These are phyloP conservation scores for Glaucopsyche alexis DNA, from an alignment of 2,888 invertebrate genomes.

Conservation along the genomic window DNA sequence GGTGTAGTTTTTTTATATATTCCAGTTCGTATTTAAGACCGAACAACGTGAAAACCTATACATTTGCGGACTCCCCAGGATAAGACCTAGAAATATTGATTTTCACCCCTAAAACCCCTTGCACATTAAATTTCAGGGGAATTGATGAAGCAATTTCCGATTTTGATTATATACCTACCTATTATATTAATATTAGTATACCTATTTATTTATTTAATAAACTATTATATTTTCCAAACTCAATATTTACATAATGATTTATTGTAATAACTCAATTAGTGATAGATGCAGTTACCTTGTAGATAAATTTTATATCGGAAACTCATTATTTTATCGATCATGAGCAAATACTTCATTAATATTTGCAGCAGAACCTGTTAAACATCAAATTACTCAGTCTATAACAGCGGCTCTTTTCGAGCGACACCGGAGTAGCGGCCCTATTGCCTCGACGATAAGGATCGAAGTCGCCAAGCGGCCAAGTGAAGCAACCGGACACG, in stretches of 20 bases:
- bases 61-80: too few species aligned
- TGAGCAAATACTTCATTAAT: constrained; percentile 7
- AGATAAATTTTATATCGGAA: not conserved
- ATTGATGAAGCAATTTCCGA: too few species aligned
- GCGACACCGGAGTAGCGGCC: not conserved
- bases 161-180: too few species aligned
- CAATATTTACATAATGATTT: not conserved
- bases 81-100: too few species aligned
- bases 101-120: too few species aligned
- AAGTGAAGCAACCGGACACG: not conserved
- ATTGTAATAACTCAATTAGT: not conserved
- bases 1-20: too few species aligned
- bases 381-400: not conserved
- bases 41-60: too few species aligned
- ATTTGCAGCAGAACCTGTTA: not conserved
- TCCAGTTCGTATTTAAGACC: too few species aligned
- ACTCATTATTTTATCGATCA: constrained; percentile 2
- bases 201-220: not conserved
- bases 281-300: not conserved
- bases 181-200: too few species aligned
- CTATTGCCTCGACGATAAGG: not conserved
- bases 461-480: not conserved
- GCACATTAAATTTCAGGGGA: too few species aligned
- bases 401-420: not conserved
- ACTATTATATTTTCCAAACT: not conserved